phyloP scores from a whole-genome alignment of 2,888 invertebrate genomes.

The Quadroppia sp. region DNA sequence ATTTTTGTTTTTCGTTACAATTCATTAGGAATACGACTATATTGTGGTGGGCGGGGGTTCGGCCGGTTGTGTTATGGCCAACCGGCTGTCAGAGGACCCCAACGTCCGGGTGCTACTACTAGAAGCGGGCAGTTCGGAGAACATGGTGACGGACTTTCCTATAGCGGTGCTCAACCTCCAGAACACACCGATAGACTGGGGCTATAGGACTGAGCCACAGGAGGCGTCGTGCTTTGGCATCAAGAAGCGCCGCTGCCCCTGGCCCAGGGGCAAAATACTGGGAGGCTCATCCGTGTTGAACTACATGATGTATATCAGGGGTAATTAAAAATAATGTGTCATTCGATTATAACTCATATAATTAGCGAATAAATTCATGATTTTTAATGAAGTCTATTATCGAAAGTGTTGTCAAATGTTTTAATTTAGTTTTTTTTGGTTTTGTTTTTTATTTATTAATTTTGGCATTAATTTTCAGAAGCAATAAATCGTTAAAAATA shows the following conservation, averaged over 20 bases:
- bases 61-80: constrained; percentile 79
- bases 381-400: too few species aligned
- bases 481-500: too few species aligned
- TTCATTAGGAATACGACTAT: constrained; percentile 38
- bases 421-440: too few species aligned
- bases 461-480: too few species aligned
- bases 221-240: constrained; percentile 48
- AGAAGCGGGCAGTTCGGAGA: constrained; percentile 50
- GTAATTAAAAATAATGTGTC: constrained; percentile 51
- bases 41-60: constrained; percentile 60
- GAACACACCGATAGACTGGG: constrained; percentile 67
- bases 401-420: too few species aligned
- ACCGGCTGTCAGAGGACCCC: constrained; percentile 59
- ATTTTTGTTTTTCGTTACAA: too few species aligned
- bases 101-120: constrained; percentile 47
- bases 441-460: too few species aligned
- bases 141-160: constrained; percentile 48
- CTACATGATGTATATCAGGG: constrained; percentile 84
- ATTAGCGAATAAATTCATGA: too few species aligned
- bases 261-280: constrained; percentile 85
- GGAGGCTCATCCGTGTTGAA: constrained; percentile 83
- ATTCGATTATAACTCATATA: background rate
- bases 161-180: constrained; percentile 47
- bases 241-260: constrained; percentile 51
- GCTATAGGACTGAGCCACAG: constrained; percentile 84